Evolutionary conservation across 1,140 invertebrate genomes (phyloP).

Genomic region (Brachionus angularis): DNA sequence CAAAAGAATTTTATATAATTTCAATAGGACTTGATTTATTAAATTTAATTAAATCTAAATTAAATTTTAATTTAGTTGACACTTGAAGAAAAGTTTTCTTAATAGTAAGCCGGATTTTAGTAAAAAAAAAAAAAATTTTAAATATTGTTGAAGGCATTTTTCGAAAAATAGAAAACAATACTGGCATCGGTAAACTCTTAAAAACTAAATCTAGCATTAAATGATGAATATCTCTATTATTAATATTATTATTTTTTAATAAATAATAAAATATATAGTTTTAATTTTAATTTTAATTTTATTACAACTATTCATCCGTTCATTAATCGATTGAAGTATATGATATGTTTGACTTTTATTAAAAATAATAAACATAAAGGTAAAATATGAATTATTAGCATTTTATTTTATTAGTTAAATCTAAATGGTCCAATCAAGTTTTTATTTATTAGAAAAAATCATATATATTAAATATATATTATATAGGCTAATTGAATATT

Average conservation of each 20-base stretch:
- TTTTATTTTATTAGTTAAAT: no score
- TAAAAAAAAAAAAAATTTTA: neutral
- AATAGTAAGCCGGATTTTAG: neutral
- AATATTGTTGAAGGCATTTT: slow-evolving; percentile 31
- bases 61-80: slow-evolving; percentile 39
- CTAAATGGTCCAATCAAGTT: no score
- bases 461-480: no score
- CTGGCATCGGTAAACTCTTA: slow-evolving; percentile 39
- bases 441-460: no score
- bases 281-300: no score
- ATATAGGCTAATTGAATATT: no score
- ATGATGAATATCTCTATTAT: slow-evolving; percentile 28
- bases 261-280: no score
- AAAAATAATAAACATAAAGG: neutral
- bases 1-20: slow-evolving; percentile 7
- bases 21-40: slow-evolving; percentile 25
- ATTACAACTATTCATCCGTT: slow-evolving; percentile 40
- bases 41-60: slow-evolving; percentile 42
- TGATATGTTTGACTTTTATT: slow-evolving; percentile 36
- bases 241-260: slow-evolving; percentile 16
- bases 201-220: slow-evolving; percentile 37
- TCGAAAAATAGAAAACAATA: no score
- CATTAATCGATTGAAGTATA: slow-evolving; percentile 38
- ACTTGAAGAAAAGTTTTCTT: slow-evolving; percentile 16
- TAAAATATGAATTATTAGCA: no score